Base-by-base conservation (phyloP, 2,888 invertebrate genomes). In the Oligia strigilis region DNA sequence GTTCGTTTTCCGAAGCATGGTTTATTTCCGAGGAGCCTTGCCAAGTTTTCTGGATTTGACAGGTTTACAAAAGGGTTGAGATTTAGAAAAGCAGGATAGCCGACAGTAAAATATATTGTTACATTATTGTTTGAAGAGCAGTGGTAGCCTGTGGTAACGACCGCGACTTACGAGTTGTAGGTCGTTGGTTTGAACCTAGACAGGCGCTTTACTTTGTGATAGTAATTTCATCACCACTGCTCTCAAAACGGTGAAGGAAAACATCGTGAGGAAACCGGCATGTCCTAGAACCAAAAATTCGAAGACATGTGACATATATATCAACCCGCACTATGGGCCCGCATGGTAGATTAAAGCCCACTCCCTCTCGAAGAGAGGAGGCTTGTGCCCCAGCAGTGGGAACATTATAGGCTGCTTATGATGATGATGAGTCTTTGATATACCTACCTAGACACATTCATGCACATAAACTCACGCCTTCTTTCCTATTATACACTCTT, bases 31-130 rank as follows among this genome's bases (percentile, higher is more conserved):
- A 69, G 43, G 14, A 75, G 43, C 58, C 29, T 75, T 86, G 87
- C 85, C 83, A 86, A 86, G 77, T 86, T 73, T 62, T 66, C 85
- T 78, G 79, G 64, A 66, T 77, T 69, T 72, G 83, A 86, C 66
- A 73, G 13, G n/a, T 65, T 73, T 1, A 81, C 40, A 75, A 73
- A 62, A 29, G 49, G 13, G n/a, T 70, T 62, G 14, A 36, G 17
- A 62, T 70, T 40, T 79, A 46, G 14, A 78, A 83, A 81, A 55
- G 14, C 46, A 71, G 52, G 65, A 66, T 71, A 40, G 36, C 1
- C 23, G 2, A 58, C n/a, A 11, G 60, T 9, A 19, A 43, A 58
- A 62, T 55, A 43, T 55, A 29, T 23, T 55, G 19, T 58, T n/a
- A 5, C 8, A 8, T 19, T 4, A 49, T 19, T 52, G 4, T 19